Evolutionary conservation across 2,797 vertebrate species (phyloP).

Genomic region (Propithecus perrieri): DNA sequence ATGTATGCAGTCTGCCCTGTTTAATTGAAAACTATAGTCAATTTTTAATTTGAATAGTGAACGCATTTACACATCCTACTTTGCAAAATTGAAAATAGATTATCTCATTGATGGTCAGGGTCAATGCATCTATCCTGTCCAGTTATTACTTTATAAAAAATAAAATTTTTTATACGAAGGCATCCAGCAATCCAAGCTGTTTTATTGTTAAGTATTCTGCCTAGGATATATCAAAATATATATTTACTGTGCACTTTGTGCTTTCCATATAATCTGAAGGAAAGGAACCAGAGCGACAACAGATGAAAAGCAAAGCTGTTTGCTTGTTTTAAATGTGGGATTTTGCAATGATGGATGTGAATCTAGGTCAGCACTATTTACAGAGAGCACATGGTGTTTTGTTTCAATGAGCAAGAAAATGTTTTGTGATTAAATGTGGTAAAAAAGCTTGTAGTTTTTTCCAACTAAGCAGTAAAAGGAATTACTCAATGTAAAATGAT

Average conservation of each 20-base stretch:
- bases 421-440: conserved; percentile 67
- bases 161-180: not conserved
- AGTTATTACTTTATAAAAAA: conserved; percentile 20
- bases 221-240: not conserved
- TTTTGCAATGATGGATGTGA: conserved; percentile 17
- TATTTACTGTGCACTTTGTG: not conserved
- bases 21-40: not conserved
- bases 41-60: not conserved
- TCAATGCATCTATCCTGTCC: not conserved
- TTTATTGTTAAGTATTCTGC: not conserved
- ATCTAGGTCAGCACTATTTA: conserved; percentile 66
- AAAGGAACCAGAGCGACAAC: not conserved
- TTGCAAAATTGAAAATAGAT: not conserved
- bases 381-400: conserved; percentile 67
- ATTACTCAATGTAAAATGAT: conserved; percentile 63
- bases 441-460: conserved; percentile 58
- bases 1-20: not conserved
- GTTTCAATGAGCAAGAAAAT: conserved; percentile 70
- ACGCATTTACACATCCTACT: not conserved
- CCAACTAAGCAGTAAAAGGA: conserved; percentile 64
- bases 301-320: not conserved
- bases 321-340: conserved; percentile 16
- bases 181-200: not conserved
- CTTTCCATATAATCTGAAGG: not conserved
- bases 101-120: not conserved